Base-by-base conservation (phyloP, 2,888 invertebrate species). In the Aporophyla lueneburgensis region DNA sequence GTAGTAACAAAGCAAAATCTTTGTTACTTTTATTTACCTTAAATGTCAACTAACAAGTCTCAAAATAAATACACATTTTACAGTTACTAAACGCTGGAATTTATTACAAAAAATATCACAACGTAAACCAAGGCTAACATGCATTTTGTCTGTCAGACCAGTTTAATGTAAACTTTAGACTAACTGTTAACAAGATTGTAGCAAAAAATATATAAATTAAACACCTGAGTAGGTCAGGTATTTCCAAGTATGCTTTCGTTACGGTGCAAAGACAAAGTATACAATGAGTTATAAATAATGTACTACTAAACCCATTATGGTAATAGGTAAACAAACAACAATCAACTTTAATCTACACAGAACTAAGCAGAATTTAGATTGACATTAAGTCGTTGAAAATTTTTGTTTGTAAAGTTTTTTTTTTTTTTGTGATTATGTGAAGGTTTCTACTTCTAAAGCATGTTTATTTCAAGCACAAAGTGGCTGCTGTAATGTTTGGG, bases 211-310 rank as follows among this genome's bases (percentile, higher is more conserved):
- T 59, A 59, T 63, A 69, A 71, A 61, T 68, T 19, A 68, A 63
- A 61, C 24, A 74, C 56, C 40, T 58, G 61, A 85, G 62, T 81
- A 74, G 85, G 83, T 81, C 81, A 85, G 71, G 49, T 67, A 61
- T 70, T 68, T 76, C 75, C 58, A 61, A 71, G 63, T 71, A 43
- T 65, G 66, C 58, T 59, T 78, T 56, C 71, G 24, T 54, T 56
- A 49, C 56, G 10, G 21, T 40, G 58, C 46, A 49, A 58, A 59
- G 56, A 62, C 40, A 66, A 61, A 43, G 9, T 49, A 56, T 21
- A 69, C 49, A 68, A 58, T 65, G 9, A 46, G 0, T 21, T 58
- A 56, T 66, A 66, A 46, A 81, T 69, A 51, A 74, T 71, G 14
- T 62, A 51, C 40, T n/a, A n/a, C 40, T 27, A 3, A 27, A 43